phyloP scores from a whole-genome alignment of 2,113 vertebrate species.

The Argyrosomus japonicus region DNA sequence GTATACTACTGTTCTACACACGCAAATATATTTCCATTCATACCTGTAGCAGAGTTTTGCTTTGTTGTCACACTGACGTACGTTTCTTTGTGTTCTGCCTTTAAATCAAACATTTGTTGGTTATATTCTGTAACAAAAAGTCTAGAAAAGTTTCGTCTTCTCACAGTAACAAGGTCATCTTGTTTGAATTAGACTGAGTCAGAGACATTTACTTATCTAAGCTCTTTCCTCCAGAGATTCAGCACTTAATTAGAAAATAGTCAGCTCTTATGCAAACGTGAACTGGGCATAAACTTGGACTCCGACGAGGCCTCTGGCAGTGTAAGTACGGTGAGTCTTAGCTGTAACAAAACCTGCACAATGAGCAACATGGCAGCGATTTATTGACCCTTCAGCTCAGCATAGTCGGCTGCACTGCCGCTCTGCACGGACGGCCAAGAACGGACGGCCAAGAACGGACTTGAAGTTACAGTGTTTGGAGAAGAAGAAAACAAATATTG shows the following conservation, averaged over 20 bases:
- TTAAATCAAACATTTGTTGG: background rate
- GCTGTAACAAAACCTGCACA: conserved; percentile 45
- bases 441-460: background rate
- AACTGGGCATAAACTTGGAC: conserved; percentile 1
- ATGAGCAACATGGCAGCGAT: conserved; percentile 30
- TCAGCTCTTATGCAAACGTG: conserved; percentile 33
- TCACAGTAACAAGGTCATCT: conserved; percentile 10
- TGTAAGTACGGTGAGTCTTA: background rate
- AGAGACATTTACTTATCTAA: conserved; percentile 33
- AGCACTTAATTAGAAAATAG: conserved; percentile 47
- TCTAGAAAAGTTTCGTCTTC: background rate
- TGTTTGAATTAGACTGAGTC: conserved; percentile 26
- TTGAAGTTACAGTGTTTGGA: background rate
- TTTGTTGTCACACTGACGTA: background rate
- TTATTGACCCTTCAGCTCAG: conserved; percentile 42
- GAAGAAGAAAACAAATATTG: conserved; percentile 12
- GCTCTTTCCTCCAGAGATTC: conserved; percentile 28
- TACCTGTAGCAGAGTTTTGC: background rate
- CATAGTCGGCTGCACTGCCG: conserved; percentile 14
- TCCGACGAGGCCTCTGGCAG: conserved; percentile 18
- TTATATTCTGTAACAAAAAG: background rate
- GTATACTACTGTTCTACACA: background rate
- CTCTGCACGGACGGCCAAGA: background rate
- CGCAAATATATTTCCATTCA: too few species aligned
- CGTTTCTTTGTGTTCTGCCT: background rate